Evolutionary conservation across 2,113 vertebrate species (phyloP), one percentile per base, ranked within the genome.

Genomic region (Spheniscus mendiculus): DNA sequence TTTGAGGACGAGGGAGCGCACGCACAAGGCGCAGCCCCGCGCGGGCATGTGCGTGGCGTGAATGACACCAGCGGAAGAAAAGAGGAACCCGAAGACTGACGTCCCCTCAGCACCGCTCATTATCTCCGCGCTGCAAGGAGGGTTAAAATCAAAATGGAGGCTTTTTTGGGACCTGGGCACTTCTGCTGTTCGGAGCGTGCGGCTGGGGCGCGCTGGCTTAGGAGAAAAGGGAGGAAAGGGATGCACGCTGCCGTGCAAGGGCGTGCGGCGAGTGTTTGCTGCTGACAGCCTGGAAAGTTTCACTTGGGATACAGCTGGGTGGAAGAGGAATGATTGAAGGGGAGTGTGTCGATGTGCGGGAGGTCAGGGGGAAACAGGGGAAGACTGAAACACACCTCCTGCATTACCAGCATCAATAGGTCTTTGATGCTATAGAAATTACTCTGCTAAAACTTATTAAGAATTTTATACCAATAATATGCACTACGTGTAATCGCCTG

Each of bases 311-410:
- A 87, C 21, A 74, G 88, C 67, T 49, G 61, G 30, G 85, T 10
- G 85, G 85, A 90, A 95, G 73, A 56, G 32, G 15, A 84, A 65
- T 94, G 89, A 97, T 94, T 94, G 91, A 85, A 89, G 92, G 76
- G 79, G 94, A 94, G 93, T 53, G 65, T 80, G 90, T 65, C 7
- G 25, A 91, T 32, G 63, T 27, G 73, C 29, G 36, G 20, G 72
- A 96, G 87, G 93, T 97, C 93, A 96, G 92, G 74, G 84, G 18
- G 19, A 98, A 94, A 73, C 34, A 34, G 47, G 79, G 78, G 95
- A 86, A 44, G 89, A 61, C 71, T 85, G 59, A 53, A 97, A 89
- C 52, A 82, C 73, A 94, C 30, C 65, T 90, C 87, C 47, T n/a
- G 44, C 77, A 44, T 90, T 94, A 95, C 40, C 26, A 82, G 50